phyloP scores from a whole-genome alignment of 2,797 vertebrate species.

The Lutjanus campechanus region DNA sequence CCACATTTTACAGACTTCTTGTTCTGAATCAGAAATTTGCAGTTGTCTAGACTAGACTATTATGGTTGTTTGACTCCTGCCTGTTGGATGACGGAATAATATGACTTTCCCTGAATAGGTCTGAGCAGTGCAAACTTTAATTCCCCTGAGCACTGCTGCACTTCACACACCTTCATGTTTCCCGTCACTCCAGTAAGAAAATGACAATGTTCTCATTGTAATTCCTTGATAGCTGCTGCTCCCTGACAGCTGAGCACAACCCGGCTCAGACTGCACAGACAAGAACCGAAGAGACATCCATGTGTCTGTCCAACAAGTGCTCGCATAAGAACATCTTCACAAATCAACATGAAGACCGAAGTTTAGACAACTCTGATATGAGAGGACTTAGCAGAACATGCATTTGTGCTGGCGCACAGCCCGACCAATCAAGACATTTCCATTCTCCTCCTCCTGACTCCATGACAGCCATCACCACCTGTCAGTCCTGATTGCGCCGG shows the following conservation, averaged over 20 bases:
- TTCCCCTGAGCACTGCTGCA: conserved; percentile 12
- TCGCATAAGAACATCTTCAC: conserved; percentile 9
- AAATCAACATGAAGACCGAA: conserved; percentile 13
- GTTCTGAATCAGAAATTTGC: too few relatives aligned
- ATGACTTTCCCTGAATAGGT: neutral
- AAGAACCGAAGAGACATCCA: conserved; percentile 3
- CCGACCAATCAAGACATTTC: conserved; percentile 18
- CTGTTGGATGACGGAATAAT: neutral
- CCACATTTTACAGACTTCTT: too few relatives aligned
- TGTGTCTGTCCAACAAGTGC: neutral
- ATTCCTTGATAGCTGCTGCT: conserved; percentile 30
- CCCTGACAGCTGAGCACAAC: conserved; percentile 22
- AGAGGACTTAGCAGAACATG: conserved; percentile 4
- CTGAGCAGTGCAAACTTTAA: conserved; percentile 1
- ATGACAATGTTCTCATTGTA: conserved; percentile 32
- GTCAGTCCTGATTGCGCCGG: conserved; percentile 32
- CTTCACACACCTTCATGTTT: conserved; percentile 25
- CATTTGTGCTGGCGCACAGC: conserved; percentile 14
- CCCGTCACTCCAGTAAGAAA: neutral
- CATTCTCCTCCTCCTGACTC: neutral
- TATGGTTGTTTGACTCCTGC: neutral
- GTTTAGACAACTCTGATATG: conserved; percentile 1
- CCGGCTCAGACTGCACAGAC: neutral
- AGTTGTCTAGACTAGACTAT: neutral
- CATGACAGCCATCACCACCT: conserved; percentile 40